Base-by-base conservation (phyloP, 2,888 invertebrate species). In the Sinodicranocentrus sp. region DNA sequence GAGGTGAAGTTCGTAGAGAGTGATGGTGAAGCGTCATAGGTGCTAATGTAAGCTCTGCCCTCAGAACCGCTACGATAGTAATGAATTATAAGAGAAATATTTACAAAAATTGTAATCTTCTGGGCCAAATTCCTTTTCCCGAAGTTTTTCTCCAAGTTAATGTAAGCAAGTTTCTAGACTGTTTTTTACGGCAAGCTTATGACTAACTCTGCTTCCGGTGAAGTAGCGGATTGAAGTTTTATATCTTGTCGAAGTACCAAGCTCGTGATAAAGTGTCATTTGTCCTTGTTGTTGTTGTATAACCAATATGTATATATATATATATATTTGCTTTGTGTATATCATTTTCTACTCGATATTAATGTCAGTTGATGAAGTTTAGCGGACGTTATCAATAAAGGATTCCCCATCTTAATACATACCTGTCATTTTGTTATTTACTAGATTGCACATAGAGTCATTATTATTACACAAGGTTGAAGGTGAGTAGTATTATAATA, bases 21-120 rank as follows among this genome's bases (percentile, higher is more conserved):
- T 89, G 89, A 88, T 87, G 89, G 89, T 88, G 89, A 89, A 88
- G 88, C 89, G 86, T 89, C 89, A 87, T 88, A 89, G 82, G 88
- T 88, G 86, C 87, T 88, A 87, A 88, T 88, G 87, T 89, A 89
- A 87, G 89, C 89, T 87, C 89, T 88, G 86, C 87, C 88, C 76
- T 89, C 87, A 85, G 88, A 87, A 87, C 88, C 71, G 83, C 83
- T 83, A 77, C 63, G 79, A 71, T 80, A 67, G 68, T 21, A 54
- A 61, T 59, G 76, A 76, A 83, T 61, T n/a, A n/a, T 63, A 77
- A 84, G 65, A 73, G 73, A 83, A 79, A 83, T 43, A 67, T 73
- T 48, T 52, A 61, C 48, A 65, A 80, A n/a, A 72, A 63, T 68
- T 61, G n/a, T n/a, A 10, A n/a, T 48, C 10, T 48, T 48, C n/a